phyloP scores from a whole-genome alignment of 2,888 invertebrate species.

The Allygus modestus region DNA sequence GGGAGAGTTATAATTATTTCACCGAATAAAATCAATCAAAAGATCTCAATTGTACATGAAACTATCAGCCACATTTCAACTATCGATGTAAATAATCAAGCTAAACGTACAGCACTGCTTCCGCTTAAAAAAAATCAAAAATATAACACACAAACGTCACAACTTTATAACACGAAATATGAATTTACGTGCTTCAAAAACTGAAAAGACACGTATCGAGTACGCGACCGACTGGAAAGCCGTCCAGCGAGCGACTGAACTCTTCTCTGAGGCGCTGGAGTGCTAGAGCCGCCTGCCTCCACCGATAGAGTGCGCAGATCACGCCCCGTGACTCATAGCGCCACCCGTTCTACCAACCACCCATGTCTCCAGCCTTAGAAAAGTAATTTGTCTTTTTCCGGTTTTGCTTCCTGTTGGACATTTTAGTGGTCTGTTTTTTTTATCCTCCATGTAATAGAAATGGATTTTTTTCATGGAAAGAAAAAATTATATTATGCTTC shows the following conservation, averaged over 20 bases:
- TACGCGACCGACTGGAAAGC: not conserved
- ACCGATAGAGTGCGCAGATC: not conserved
- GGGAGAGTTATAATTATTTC: too few species aligned
- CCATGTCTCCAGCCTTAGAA: not conserved
- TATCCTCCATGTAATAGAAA: too few species aligned
- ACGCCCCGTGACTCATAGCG: slow-evolving; percentile 20
- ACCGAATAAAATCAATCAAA: too few species aligned
- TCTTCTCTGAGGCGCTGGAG: not conserved
- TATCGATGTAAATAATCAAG: not conserved
- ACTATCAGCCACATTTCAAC: not conserved
- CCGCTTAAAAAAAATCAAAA: too few species aligned
- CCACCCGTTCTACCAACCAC: slow-evolving; percentile 19
- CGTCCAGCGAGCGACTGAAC: slow-evolving; percentile 29
- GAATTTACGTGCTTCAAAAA: not conserved
- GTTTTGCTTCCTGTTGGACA: too few species aligned
- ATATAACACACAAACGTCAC: not conserved
- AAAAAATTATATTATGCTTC: too few species aligned
- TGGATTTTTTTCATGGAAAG: too few species aligned
- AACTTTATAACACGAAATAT: not conserved
- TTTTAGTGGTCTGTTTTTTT: too few species aligned
- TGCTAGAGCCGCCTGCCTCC: not conserved
- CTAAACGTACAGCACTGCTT: too few species aligned
- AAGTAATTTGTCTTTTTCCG: not conserved
- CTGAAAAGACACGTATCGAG: not conserved
- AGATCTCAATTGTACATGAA: not conserved